Evolutionary conservation across 1,140 invertebrate species (phyloP), one percentile per base, ranked within the genome.

Genomic region (Contarinia nasturtii): DNA sequence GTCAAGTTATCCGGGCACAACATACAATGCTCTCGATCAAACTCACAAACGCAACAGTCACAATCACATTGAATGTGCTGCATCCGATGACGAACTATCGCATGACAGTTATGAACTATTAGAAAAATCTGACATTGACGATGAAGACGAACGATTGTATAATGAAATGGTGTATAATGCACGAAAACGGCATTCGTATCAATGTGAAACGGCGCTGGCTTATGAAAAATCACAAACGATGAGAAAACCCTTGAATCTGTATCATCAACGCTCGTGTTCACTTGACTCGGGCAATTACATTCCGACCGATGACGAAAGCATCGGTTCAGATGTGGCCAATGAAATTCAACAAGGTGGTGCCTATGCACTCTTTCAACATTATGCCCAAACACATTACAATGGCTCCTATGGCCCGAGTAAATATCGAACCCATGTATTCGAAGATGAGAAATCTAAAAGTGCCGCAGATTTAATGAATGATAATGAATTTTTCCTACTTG

Each of bases 91-190:
- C 58, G 85, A 90, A 66, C 65, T 88, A 4, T 86, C 83, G 11
- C 86, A 88, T 60, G 86, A 88, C 62, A 88, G 85, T 52, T 90
- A 88, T 61, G 86, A 90, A 57, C 60, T 88, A 14, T 68, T 88
- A 38, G 84, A 89, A 60, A 76, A 79, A 52, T 76, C 75, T 50
- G 75, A 79, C 53, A 75, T 76, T 57, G 75, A 77, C 12, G 14
- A 38, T n/a, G 36, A 17, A 43, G 22, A 22, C 7, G 43, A 44
- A 22, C 21, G n/a, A 54, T 67, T 67, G 50, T 70, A 68, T 40
- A 65, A 67, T 48, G 57, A 55, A 20, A 51, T 59, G 3, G 61
- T 66, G 10, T 27, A 27, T 10, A 27, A 27, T 27, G 27, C 27
- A 3, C 27, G 10, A 10, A 27, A 27, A 27, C 27, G 27, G 3